phyloP scores from a whole-genome alignment of 2,888 invertebrate species.

The Sericinus montela region DNA sequence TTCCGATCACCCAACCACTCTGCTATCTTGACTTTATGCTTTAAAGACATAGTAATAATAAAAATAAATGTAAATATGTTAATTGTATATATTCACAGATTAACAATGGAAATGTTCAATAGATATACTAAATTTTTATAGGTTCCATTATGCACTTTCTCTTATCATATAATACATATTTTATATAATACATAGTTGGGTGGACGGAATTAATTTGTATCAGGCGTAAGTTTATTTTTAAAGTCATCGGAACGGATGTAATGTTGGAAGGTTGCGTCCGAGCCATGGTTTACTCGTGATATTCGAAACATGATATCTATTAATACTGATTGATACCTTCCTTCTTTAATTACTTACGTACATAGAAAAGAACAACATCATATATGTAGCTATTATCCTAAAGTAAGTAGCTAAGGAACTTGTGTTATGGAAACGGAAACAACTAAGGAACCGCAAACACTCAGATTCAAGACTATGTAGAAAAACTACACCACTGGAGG shows the following conservation, averaged over 20 bases:
- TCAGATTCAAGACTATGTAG: no score
- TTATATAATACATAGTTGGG: slow-evolving; percentile 15
- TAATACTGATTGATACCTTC: neutral
- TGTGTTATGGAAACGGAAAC: no score
- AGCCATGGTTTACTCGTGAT: neutral
- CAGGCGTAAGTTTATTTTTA: slow-evolving; percentile 4
- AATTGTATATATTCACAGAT: neutral
- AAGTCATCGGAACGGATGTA: slow-evolving; percentile 6
- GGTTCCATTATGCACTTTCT: slow-evolving; percentile 11
- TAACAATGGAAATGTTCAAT: neutral
- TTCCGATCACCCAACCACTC: no score
- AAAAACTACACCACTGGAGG: no score
- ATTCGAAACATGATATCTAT: neutral
- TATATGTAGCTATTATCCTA: no score
- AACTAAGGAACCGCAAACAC: no score
- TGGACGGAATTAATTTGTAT: slow-evolving; percentile 13
- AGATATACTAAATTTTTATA: neutral
- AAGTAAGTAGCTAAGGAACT: no score
- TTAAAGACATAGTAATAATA: no score
- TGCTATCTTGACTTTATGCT: no score
- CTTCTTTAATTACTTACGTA: no score
- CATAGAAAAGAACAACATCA: no score
- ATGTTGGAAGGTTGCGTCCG: neutral
- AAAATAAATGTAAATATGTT: no score
- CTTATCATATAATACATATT: slow-evolving; percentile 6